These are phyloP conservation scores for Noctua janthina DNA, from an alignment of 2,888 invertebrate species.

Conservation along the genomic window DNA sequence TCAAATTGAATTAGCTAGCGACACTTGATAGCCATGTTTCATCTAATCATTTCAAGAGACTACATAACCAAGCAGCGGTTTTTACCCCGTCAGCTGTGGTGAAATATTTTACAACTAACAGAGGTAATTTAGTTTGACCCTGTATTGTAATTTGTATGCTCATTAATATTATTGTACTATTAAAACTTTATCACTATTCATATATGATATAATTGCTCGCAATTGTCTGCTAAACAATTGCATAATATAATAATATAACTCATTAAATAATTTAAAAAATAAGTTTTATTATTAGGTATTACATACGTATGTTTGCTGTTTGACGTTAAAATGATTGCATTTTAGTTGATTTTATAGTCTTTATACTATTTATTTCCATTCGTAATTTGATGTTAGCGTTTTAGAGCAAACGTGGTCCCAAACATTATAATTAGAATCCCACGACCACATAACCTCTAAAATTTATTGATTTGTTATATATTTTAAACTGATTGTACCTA, in stretches of 20 bases:
- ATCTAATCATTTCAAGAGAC: background rate
- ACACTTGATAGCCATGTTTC: background rate
- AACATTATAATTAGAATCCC: too few relatives aligned
- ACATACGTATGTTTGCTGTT: background rate
- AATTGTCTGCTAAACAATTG: conserved; percentile 14
- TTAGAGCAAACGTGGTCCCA: background rate
- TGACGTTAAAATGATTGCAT: background rate
- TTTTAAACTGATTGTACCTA: background rate
- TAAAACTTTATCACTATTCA: conserved; percentile 14
- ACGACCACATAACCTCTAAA: background rate
- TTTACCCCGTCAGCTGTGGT: background rate
- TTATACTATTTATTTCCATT: background rate
- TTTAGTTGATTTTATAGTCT: background rate
- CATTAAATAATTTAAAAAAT: background rate
- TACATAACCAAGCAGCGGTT: background rate
- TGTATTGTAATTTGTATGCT: background rate
- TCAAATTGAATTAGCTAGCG: background rate
- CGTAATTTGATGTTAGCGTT: conserved; percentile 13
- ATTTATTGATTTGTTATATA: background rate
- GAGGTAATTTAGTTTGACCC: background rate
- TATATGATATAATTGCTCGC: background rate
- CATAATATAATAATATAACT: background rate
- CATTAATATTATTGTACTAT: background rate
- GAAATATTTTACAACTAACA: background rate
- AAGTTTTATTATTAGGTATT: background rate